Conservation (phyloP, 2,888 invertebrate species). For the Pollenia griseotomentosa region DNA sequence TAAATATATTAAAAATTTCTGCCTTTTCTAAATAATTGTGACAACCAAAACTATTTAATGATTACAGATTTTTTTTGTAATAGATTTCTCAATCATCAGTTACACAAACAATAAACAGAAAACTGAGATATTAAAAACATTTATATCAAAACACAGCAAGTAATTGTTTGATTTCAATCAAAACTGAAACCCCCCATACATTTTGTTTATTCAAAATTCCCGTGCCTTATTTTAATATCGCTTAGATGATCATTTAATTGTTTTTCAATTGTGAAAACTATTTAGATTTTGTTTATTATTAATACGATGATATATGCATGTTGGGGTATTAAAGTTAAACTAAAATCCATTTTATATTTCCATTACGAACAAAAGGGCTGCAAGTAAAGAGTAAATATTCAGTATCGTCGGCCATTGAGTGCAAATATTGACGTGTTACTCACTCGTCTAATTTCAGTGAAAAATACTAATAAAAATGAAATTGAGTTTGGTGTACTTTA, state of each 20-base stretch:
- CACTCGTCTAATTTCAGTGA: slow-evolving; percentile 21
- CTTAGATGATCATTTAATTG: slow-evolving; percentile 63
- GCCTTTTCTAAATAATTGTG: neutral
- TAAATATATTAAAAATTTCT: neutral
- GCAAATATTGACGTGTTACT: slow-evolving; percentile 68
- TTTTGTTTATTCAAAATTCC: slow-evolving; percentile 22
- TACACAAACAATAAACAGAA: neutral
- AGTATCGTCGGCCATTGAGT: slow-evolving; percentile 39
- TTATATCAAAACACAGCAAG: slow-evolving; percentile 24
- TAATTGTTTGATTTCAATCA: slow-evolving; percentile 39
- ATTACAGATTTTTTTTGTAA: neutral
- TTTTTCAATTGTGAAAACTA: slow-evolving; percentile 66
- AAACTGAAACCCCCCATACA: neutral
- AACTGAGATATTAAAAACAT: slow-evolving; percentile 28
- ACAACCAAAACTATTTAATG: neutral
- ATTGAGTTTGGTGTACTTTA: slow-evolving; percentile 21
- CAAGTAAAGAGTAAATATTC: slow-evolving; percentile 18
- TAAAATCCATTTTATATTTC: neutral
- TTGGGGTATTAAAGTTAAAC: slow-evolving; percentile 10
- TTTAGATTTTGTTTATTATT: slow-evolving; percentile 37
- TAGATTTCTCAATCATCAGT: slow-evolving; percentile 45
- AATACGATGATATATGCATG: slow-evolving; percentile 44
- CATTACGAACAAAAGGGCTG: slow-evolving; percentile 3
- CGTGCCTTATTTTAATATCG: slow-evolving; percentile 13
- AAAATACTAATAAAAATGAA: slow-evolving; percentile 46